These are phyloP conservation scores for Oxycera nigricornis DNA, from an alignment of 2,888 invertebrate species.

Conservation along the genomic window DNA sequence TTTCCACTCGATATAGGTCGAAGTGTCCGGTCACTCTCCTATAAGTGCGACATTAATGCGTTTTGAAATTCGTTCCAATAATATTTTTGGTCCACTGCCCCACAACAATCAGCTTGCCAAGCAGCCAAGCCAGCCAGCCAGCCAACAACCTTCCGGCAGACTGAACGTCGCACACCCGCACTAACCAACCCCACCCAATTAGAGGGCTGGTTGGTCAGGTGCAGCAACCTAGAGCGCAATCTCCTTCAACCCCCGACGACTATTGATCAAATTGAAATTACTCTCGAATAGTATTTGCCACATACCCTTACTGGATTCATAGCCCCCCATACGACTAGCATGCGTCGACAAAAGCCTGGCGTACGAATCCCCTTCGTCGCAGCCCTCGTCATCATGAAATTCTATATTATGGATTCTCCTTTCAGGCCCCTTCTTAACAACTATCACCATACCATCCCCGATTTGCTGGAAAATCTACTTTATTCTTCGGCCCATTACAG, in stretches of 20 bases:
- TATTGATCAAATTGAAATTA: slow-evolving; percentile 26
- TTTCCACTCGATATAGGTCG: background rate
- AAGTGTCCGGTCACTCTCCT: slow-evolving; percentile 13
- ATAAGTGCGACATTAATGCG: background rate
- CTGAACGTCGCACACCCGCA: slow-evolving; percentile 1
- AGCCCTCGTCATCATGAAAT: too few species aligned
- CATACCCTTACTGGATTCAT: background rate
- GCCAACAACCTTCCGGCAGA: slow-evolving; percentile 20
- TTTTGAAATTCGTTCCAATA: slow-evolving; percentile 14
- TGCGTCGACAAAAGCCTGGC: background rate
- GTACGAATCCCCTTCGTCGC: too few species aligned
- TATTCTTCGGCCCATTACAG: background rate
- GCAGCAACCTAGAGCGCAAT: slow-evolving; percentile 21
- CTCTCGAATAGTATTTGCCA: background rate
- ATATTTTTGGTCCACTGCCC: slow-evolving; percentile 31
- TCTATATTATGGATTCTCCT: too few species aligned
- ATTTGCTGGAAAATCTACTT: background rate
- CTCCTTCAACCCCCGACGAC: background rate
- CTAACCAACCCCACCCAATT: slow-evolving; percentile 5
- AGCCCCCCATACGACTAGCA: background rate
- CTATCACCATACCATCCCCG: too few species aligned
- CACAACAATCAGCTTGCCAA: background rate
- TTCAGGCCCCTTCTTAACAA: too few species aligned
- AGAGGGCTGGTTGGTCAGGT: background rate
- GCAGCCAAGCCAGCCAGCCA: background rate